Base-by-base conservation (phyloP, 1,140 invertebrate species). In the Cotesia chilonis region DNA sequence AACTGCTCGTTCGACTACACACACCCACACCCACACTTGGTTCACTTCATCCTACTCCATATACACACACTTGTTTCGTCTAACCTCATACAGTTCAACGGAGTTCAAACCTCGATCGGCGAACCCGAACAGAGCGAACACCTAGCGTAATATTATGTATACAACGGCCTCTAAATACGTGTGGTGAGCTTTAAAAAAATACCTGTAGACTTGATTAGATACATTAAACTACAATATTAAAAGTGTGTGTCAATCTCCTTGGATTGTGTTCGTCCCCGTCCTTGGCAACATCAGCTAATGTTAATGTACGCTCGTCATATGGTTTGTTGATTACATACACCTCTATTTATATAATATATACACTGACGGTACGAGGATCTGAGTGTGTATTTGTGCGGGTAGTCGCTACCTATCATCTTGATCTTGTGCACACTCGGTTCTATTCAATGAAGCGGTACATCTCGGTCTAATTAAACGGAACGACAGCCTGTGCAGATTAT, bases 81-180 rank as follows among this genome's bases (percentile, higher is more conserved):
- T 69, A 72, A 72, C 66, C 68, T 71, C 75, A 28, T 28, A 28
- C 28, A 75, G 81, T 81, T 82, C 81, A 82, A 74, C 77, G 80
- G 82, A 83, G 83, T 83, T 84, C 83, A 84, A 78, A 80, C 73
- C 78, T 81, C 80, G 82, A 84, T 81, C 80, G 82, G 77, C 81
- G 81, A 84, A 84, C 79, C 78, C 81, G 77, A 80, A 79, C 71
- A 71, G 59, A 70, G 74, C 71, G 67, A 65, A 68, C 60, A 71
- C 74, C 61, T 70, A 73, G 71, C 47, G n/a, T 68, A 68, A 37
- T 28, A 17, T 36, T 28, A 55, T 52, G 7, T 57, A 68, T 55
- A 55, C 37, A 28, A n/a, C 28, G 35, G 35, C 36, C 37, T 59
- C 14, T 37, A 7, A 47, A 47, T 47, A 3, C 10, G 7, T 47